Evolutionary conservation across 2,113 vertebrate species (phyloP).

Genomic region (Mormoops blainvillei): DNA sequence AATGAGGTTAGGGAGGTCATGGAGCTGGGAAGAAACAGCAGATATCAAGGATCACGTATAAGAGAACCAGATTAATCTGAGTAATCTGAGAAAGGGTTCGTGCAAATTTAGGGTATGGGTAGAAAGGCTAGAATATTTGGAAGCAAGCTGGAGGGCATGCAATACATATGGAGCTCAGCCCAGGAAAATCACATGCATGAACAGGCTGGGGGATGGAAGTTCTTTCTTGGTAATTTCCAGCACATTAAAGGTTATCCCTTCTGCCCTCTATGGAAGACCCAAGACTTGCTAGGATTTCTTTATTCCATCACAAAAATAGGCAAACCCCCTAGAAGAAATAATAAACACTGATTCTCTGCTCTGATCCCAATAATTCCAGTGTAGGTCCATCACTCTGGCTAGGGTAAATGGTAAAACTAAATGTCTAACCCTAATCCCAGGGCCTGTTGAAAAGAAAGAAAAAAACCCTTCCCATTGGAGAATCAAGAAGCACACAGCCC

Average conservation of each 20-base stretch:
- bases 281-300: slow-evolving; percentile 32
- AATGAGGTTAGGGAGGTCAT: slow-evolving; percentile 49
- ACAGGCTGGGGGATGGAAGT: slow-evolving; percentile 48
- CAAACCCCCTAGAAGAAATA: slow-evolving; percentile 20
- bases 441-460: background rate
- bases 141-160: slow-evolving; percentile 68
- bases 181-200: slow-evolving; percentile 69
- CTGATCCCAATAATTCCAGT: slow-evolving; percentile 19
- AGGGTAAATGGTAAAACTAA: slow-evolving; percentile 9
- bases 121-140: slow-evolving; percentile 43
- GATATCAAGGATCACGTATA: slow-evolving; percentile 42
- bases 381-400: background rate
- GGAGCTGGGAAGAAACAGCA: slow-evolving; percentile 53
- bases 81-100: slow-evolving; percentile 38
- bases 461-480: background rate
- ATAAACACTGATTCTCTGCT: slow-evolving; percentile 15
- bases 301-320: slow-evolving; percentile 38
- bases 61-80: slow-evolving; percentile 39
- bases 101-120: slow-evolving; percentile 51
- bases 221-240: slow-evolving; percentile 69
- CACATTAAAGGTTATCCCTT: slow-evolving; percentile 57
- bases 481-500: slow-evolving; percentile 23
- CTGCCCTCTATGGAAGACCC: slow-evolving; percentile 34
- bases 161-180: slow-evolving; percentile 67
- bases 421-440: background rate